Evolutionary conservation across 1,140 invertebrate species (phyloP), one percentile per base, ranked within the genome.

Genomic region (Hycleus cichorii): DNA sequence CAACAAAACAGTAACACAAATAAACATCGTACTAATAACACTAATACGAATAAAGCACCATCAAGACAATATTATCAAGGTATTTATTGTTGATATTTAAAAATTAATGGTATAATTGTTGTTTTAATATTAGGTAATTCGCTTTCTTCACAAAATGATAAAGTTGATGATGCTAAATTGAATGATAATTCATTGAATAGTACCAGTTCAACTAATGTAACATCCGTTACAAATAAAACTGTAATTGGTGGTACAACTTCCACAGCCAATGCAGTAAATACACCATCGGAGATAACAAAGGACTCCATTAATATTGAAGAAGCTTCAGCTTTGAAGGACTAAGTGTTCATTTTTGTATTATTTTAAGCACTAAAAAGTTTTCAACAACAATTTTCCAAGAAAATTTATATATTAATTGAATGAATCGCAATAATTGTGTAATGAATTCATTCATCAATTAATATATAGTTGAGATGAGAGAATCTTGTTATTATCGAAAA

Each of bases 51-150:
- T 55, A 72, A 71, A 45, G 63, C 65, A 25, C 55, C 69, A 18
- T 58, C 63, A 39, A 57, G 69, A 50, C 68, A 71, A 59, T 73
- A 71, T 60, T 73, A 73, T 62, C 71, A 72, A 66, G 66, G 71
- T 72, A 65, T 62, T 61, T 11, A 55, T 49, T 49, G 4, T 38
- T 38, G 18, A 10, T 9, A 27, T n/a, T 58, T 40, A 9, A 8
- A 48, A 39, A 49, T 57, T 43, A 49, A 24, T 44, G 32, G 9
- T 24, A 49, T 26, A 10, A 24, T 51, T 42, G 9, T 45, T 12
- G 18, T 59, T 27, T 56, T 58, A 27, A 48, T 63, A 58, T 38
- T 26, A 66, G 64, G 57, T 47, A 55, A 67, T 52, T 59, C 53
- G 39, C 51, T 63, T 50, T 51, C 64, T 42, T 64, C 58, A 42